Evolutionary conservation across 2,113 vertebrate genomes (phyloP).

Genomic region (Symphodus melops): DNA sequence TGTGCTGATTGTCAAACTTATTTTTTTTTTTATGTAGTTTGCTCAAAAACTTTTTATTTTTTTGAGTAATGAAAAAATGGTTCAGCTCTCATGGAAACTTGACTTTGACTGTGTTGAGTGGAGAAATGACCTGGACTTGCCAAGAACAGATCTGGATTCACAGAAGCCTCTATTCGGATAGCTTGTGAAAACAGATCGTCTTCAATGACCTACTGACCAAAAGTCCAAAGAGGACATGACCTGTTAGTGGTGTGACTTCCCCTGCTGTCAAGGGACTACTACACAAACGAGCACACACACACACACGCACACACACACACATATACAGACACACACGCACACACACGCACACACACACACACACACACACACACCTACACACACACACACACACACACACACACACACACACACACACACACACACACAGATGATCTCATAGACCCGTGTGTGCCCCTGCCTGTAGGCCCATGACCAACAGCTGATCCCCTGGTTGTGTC

Average conservation of each 20-base stretch:
- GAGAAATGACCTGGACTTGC: neutral
- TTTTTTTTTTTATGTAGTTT: no score
- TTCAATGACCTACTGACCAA: conserved; percentile 42
- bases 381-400: neutral
- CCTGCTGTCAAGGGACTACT: conserved; percentile 44
- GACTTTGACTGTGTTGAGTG: neutral
- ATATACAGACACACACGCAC: no score
- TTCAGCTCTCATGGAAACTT: neutral
- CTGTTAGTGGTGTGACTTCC: conserved; percentile 31
- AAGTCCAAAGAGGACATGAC: conserved; percentile 24
- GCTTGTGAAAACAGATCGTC: conserved; percentile 38
- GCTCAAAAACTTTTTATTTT: no score
- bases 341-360: conserved; percentile 7
- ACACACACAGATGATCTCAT: conserved; percentile 1
- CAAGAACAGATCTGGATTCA: neutral
- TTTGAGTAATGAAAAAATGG: no score
- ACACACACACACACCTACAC: neutral
- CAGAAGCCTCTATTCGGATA: neutral
- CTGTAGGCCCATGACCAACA: conserved; percentile 4
- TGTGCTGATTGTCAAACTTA: no score
- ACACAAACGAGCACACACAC: neutral
- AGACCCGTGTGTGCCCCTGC: conserved; percentile 6
- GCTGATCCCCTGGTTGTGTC: conserved; percentile 24
- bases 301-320: neutral
- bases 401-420: neutral